Conservation (phyloP, 2,113 vertebrate species). For the Nestor notabilis region DNA sequence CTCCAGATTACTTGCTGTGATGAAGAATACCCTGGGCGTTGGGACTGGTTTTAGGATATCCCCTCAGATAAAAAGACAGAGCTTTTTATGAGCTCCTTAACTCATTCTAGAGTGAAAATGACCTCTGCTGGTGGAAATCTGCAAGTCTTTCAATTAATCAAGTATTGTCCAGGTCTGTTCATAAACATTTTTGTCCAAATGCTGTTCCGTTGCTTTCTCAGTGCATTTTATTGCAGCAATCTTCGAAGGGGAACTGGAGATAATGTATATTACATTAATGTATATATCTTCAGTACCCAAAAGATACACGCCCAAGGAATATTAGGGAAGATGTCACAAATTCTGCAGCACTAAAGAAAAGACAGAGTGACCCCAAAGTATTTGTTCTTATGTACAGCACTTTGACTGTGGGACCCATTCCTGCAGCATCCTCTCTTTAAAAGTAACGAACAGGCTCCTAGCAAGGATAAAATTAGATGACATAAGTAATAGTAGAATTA, state of each 20-base stretch:
- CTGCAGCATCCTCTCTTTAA: neutral
- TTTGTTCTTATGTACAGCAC: neutral
- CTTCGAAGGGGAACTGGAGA: neutral
- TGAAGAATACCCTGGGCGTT: neutral
- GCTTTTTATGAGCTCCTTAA: neutral
- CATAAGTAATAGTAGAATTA: neutral
- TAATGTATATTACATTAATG: no score
- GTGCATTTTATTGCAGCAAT: neutral
- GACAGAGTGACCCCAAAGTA: neutral
- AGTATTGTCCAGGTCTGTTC: neutral
- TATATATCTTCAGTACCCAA: neutral
- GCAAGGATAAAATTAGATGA: neutral
- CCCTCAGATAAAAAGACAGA: neutral
- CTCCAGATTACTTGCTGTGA: neutral
- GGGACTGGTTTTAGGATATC: neutral
- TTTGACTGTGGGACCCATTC: neutral
- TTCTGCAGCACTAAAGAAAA: neutral
- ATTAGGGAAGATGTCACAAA: neutral
- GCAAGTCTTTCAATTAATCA: neutral
- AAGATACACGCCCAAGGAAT: neutral
- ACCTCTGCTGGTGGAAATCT: constrained; percentile 55
- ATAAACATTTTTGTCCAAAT: neutral
- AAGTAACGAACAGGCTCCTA: neutral
- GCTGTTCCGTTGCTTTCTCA: neutral
- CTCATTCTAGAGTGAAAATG: constrained; percentile 44